Evolutionary conservation across 2,797 vertebrate species (phyloP).

Genomic region (Gymnocypris eckloni): DNA sequence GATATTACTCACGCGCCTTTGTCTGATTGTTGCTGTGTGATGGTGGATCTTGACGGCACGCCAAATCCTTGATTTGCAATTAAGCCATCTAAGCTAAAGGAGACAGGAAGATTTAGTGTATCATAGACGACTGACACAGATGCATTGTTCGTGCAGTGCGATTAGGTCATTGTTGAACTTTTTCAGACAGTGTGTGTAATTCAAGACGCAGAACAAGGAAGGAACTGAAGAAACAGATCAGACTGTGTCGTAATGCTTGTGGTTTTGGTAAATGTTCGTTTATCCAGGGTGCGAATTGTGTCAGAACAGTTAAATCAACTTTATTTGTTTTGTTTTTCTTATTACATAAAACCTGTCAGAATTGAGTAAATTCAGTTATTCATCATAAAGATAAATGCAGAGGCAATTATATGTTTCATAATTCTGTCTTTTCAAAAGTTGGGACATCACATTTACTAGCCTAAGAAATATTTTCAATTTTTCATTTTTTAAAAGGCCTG

Average conservation of each 20-base stretch:
- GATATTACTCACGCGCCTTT: constrained; percentile 21
- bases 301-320: background rate
- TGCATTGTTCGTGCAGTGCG: constrained; percentile 29
- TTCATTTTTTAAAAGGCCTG: background rate
- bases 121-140: constrained; percentile 38
- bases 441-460: background rate
- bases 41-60: constrained; percentile 25
- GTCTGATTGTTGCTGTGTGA: constrained; percentile 34
- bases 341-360: background rate
- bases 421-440: background rate
- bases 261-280: constrained; percentile 26
- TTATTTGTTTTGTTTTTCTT: background rate
- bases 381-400: background rate
- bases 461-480: too few species aligned
- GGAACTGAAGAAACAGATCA: constrained; percentile 24
- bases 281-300: background rate
- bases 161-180: constrained; percentile 41
- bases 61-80: constrained; percentile 47
- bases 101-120: constrained; percentile 36
- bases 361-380: background rate
- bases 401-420: background rate
- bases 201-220: constrained; percentile 20
- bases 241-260: constrained; percentile 19
- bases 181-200: constrained; percentile 33
- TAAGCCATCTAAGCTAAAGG: constrained; percentile 42